Conservation (phyloP, 2,888 invertebrate genomes). For the Machimus atricapillus region DNA sequence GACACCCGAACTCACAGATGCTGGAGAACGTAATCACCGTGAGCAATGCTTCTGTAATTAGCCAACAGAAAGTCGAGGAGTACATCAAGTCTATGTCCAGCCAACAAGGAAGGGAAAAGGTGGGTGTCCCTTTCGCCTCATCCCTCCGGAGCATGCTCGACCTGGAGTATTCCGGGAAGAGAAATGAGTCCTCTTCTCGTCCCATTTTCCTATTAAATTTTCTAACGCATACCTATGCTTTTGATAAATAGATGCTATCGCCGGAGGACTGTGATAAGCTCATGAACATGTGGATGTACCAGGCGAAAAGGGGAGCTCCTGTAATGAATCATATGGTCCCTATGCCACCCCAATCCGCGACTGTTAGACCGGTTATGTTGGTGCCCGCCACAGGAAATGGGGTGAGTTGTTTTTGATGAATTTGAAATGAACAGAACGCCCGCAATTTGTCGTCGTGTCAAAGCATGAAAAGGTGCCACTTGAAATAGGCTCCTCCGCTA, state of each 20-base stretch:
- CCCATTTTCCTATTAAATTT: not conserved
- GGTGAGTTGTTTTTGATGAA: conserved; percentile 46
- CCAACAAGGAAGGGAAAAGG: conserved; percentile 12
- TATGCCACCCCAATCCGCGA: not conserved
- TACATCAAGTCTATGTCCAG: conserved; percentile 57
- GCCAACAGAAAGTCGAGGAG: conserved; percentile 58
- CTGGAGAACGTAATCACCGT: conserved; percentile 45
- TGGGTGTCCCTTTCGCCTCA: not conserved
- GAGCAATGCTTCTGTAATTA: conserved; percentile 49
- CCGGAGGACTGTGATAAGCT: conserved; percentile 55
- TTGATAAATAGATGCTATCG: conserved; percentile 44
- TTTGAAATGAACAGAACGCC: not conserved
- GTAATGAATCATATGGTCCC: conserved; percentile 12
- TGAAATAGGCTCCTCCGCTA: not conserved
- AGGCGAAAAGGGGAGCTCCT: conserved; percentile 53
- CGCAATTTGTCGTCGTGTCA: not conserved
- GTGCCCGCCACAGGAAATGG: conserved; percentile 56
- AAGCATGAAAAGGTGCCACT: not conserved
- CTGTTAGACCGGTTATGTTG: conserved; percentile 55
- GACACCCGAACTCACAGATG: conserved; percentile 45
- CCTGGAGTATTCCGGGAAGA: not conserved
- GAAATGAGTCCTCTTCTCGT: not conserved
- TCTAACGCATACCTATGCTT: not conserved
- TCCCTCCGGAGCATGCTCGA: too few species aligned
- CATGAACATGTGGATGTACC: conserved; percentile 58